Base-by-base conservation (phyloP, 2,888 invertebrate genomes). In the Drosophila lutescens region DNA sequence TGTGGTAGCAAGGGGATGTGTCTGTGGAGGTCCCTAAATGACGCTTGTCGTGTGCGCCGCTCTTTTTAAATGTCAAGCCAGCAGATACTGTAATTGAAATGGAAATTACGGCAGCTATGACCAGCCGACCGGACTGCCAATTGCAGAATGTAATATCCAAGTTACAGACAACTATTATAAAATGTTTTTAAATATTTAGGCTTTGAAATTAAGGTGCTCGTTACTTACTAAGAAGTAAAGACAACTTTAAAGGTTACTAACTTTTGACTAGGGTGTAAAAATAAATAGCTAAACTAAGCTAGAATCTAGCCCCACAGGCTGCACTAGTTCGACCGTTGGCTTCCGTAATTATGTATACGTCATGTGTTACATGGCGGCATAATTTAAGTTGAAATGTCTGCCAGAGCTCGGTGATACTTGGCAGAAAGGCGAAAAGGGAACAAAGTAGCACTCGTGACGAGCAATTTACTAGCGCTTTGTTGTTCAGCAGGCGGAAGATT, bases 401-500 rank as follows among this genome's bases (percentile, higher is more conserved):
- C 41, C 67, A 63, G 63, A 76, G 74, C 61, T 43, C 56, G 13
- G 55, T 44, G 56, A 36, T 47, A 69, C 59, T 51, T 43, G 1
- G 47, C 20, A 12, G 20, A 36, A 63, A 38, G 23, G 50, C 26
- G 20, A 63, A 71, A 71, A 57, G 46, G 46, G 26, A 57, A 36
- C 46, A 56, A 43, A 73, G 73, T 66, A 66, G 65, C 67, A 54
- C 47, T 67, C 41, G 53, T 61, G 77, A 62, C 71, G 67, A 74
- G 80, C 80, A 82, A 86, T 86, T 86, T 87, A 67, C 77, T 60
- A 55, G 63, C 66, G 78, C 80, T 88, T 83, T 88, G 80, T 86
- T 76, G 83, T 80, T 78, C 80, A 86, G 55, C 54, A 47, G 55
- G 86, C 73, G 79, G 79, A 88, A 85, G 78, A 88, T 85, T 88